These are phyloP conservation scores for Archocentrus centrarchus DNA, from an alignment of 2,113 vertebrate genomes.

Conservation along the genomic window DNA sequence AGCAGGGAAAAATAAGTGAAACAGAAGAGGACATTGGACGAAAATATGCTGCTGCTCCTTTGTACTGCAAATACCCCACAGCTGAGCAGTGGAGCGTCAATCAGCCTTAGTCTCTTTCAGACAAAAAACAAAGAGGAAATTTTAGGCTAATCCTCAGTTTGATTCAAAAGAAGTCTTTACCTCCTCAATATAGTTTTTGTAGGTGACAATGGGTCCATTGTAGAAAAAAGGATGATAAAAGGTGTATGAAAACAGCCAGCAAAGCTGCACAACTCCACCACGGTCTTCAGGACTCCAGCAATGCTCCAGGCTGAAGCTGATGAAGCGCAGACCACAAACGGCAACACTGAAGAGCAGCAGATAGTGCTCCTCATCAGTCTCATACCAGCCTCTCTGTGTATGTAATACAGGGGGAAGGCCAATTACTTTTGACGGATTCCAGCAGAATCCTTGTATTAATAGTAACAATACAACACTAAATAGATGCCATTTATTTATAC, in stretches of 20 bases:
- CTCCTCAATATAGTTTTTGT: slow-evolving; percentile 87
- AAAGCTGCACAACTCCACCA: slow-evolving; percentile 75
- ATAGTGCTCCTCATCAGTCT: slow-evolving; percentile 88
- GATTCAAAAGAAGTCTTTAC: slow-evolving; percentile 66
- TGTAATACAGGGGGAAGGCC: slow-evolving; percentile 31
- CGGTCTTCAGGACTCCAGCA: slow-evolving; percentile 80
- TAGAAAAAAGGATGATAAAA: slow-evolving; percentile 97
- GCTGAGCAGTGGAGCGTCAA: not conserved
- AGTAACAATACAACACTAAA: not conserved
- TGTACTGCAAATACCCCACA: not conserved
- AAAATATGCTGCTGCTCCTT: not conserved
- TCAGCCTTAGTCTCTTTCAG: slow-evolving; percentile 1
- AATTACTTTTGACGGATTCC: slow-evolving; percentile 39
- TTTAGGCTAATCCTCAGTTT: slow-evolving; percentile 1
- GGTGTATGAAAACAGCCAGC: slow-evolving; percentile 88
- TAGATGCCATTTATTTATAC: not conserved
- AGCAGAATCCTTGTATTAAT: not conserved
- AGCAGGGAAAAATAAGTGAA: not conserved
- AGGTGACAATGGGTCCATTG: slow-evolving; percentile 92
- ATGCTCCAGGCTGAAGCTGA: slow-evolving; percentile 92
- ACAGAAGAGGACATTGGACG: not conserved
- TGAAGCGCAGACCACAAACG: slow-evolving; percentile 90
- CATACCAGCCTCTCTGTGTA: slow-evolving; percentile 90
- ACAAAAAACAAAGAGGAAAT: not conserved
- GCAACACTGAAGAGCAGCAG: slow-evolving; percentile 92